Evolutionary conservation across 2,113 vertebrate genomes (phyloP), one percentile per base, ranked within the genome.

Genomic region (Xenus cinereus): DNA sequence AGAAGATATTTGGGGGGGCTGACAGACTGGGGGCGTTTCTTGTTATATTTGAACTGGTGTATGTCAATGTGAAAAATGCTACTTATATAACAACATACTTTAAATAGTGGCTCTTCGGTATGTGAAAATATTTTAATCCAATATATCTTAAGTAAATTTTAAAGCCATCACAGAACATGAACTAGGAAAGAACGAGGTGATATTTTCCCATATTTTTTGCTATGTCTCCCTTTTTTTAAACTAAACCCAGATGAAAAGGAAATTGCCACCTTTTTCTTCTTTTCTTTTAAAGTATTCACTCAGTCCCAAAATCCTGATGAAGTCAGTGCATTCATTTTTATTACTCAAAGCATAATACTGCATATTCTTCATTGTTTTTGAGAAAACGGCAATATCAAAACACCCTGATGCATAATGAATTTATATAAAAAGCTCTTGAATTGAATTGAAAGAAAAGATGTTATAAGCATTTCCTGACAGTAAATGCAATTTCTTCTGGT

Each of bases 401-500:
- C 48, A 78, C 51, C 30, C 41, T 60, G 46, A 77, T 88, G 77
- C 72, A 37, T 75, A 79, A 92, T 88, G 66, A 93, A 85, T 97
- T 90, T 82, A 64, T 89, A 88, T 92, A 43, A 93, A 91, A 83
- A 80, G 54, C 87, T 75, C 69, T 80, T 66, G 72, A 94, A 93
- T 22, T 71, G 60, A 91, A 89, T 39, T 50, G 85, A 95, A 95
- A 93, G 68, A 90, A 95, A 92, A 89, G 59, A 94, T 59, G 84
- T 87, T 92, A 53, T 76, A 84, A 88, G 78, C 92, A 82, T 97
- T 97, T 97, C 75, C 81, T 96, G 78, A 95, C 95, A 90, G 83
- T 91, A 96, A 96, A 93, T 69, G 43, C 63, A 93, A 68, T 97
- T 97, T 96, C 60, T 97, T 97, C 88, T 96, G 37, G 76, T 89